Percentiles rank a stretch among this genome's conserved stretches.
These are phyloP conservation scores for Fratercula arctica DNA, from an alignment of 2,797 vertebrate genomes.

Conservation along the genomic window DNA sequence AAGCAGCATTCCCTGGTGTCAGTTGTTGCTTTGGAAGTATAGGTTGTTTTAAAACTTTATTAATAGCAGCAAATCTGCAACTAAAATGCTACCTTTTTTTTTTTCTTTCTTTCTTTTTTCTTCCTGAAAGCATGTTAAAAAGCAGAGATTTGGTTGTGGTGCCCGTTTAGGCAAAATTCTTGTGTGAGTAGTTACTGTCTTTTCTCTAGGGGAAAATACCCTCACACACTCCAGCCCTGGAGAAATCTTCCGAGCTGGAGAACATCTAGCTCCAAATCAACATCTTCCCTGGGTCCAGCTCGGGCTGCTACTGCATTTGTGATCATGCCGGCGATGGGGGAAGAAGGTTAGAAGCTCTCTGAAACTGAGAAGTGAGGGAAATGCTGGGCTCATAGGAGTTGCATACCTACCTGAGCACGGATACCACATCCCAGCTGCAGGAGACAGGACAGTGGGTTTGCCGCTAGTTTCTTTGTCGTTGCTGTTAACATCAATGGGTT, in stretches of 20 bases:
- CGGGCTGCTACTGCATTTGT: background rate
- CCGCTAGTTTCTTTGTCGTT: background rate
- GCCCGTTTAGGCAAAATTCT: background rate
- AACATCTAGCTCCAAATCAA: background rate
- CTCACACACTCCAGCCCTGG: background rate
- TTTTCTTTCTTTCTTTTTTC: background rate
- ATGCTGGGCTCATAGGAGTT: background rate
- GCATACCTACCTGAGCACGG: background rate
- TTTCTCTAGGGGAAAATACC: background rate
- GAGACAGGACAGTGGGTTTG: background rate
- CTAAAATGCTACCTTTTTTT: no score
- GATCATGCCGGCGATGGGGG: no score
- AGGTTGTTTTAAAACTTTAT: background rate
- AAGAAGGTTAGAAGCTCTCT: background rate
- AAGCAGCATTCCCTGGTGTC: background rate
- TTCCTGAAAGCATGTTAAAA: background rate
- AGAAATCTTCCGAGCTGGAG: background rate
- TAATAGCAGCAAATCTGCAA: background rate
- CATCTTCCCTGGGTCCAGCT: background rate
- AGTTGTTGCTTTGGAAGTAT: rapidly evolving
- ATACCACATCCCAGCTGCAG: background rate
- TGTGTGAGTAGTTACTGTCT: background rate
- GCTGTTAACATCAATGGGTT: background rate
- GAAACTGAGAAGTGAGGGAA: background rate
- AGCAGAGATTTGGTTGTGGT: background rate